Evolutionary conservation across 2,797 vertebrate species (phyloP).

Genomic region (Danio choprae): DNA sequence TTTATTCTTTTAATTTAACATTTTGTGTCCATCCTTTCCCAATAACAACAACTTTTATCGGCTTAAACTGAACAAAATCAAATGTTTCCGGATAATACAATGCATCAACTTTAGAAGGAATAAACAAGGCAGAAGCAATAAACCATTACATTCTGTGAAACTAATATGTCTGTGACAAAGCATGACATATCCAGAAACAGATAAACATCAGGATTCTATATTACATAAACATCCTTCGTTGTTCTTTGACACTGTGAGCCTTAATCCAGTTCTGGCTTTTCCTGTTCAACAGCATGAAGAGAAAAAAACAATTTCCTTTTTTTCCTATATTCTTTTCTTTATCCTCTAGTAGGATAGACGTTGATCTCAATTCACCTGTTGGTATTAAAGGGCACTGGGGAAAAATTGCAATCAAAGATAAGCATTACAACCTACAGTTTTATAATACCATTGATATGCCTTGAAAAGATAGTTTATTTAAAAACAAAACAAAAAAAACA

Average conservation of each 20-base stretch:
- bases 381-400: background rate
- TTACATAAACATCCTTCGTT: constrained; percentile 35
- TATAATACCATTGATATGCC: background rate
- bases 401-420: background rate
- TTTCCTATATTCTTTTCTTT: background rate
- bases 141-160: background rate
- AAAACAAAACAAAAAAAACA: background rate
- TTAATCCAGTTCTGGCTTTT: constrained; percentile 18
- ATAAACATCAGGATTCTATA: constrained; percentile 6
- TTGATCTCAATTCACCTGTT: background rate
- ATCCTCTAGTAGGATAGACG: background rate
- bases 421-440: background rate
- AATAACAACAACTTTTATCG: no score
- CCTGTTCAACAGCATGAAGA: background rate
- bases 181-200: background rate
- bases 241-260: constrained; percentile 3
- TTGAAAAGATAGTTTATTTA: background rate
- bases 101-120: no score
- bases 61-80: no score
- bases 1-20: no score
- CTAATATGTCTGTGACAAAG: background rate
- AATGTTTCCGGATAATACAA: background rate
- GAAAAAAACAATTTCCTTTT: background rate
- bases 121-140: background rate
- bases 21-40: no score